phyloP scores from a whole-genome alignment of 2,888 invertebrate species.

The Tillus elongatus region DNA sequence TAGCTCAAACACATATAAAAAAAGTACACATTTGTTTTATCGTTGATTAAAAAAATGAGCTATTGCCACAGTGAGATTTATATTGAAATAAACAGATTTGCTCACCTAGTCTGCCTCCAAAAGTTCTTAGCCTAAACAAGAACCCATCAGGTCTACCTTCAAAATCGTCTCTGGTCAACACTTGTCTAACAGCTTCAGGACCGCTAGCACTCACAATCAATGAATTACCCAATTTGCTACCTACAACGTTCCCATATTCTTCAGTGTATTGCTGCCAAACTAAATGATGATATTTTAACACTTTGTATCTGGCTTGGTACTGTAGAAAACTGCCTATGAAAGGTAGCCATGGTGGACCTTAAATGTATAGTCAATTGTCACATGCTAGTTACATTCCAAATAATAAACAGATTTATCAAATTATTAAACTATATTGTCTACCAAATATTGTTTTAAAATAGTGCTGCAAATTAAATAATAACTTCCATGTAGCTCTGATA shows the following conservation, averaged over 20 bases:
- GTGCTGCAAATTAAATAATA: no score
- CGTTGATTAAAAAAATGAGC: no score
- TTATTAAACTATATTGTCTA: no score
- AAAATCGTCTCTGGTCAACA: slow-evolving; percentile 53
- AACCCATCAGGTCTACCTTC: slow-evolving; percentile 64
- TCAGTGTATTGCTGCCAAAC: slow-evolving; percentile 51
- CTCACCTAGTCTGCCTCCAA: slow-evolving; percentile 57
- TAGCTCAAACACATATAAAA: no score
- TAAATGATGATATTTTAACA: slow-evolving; percentile 48
- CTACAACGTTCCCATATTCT: slow-evolving; percentile 55
- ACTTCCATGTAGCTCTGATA: no score
- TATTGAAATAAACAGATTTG: slow-evolving; percentile 4
- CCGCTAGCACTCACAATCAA: slow-evolving; percentile 54
- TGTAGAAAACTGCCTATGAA: slow-evolving; percentile 45
- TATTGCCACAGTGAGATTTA: no score
- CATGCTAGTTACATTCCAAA: no score
- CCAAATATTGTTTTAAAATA: no score
- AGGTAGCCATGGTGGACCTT: slow-evolving; percentile 51
- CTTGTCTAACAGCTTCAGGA: slow-evolving; percentile 51
- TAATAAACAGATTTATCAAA: no score
- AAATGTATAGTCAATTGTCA: no score
- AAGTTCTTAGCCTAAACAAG: slow-evolving; percentile 56
- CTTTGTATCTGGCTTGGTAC: slow-evolving; percentile 35
- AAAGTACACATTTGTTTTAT: no score
- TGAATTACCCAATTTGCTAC: slow-evolving; percentile 55